These are phyloP conservation scores for Aporophyla nigra DNA, from an alignment of 2,888 invertebrate species.

Conservation along the genomic window DNA sequence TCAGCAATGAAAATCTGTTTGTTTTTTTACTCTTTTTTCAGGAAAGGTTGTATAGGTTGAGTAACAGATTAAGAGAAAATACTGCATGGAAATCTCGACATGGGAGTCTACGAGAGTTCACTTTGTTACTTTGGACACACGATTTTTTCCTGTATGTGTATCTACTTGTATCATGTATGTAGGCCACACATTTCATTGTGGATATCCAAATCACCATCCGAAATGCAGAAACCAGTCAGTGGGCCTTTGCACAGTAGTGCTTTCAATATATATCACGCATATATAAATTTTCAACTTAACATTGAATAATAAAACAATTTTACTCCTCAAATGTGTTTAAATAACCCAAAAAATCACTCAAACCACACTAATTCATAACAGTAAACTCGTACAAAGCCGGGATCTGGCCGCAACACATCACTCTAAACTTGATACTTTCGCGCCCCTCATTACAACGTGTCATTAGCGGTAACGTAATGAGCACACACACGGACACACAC, in stretches of 20 bases:
- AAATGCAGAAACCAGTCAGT: background rate
- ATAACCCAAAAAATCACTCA: constrained; percentile 43
- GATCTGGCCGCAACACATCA: constrained; percentile 56
- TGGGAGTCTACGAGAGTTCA: background rate
- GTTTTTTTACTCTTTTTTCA: constrained; percentile 20
- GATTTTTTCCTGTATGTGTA: no score
- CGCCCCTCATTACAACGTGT: constrained; percentile 60
- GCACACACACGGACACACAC: constrained; percentile 12
- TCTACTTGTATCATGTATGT: no score
- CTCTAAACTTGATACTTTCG: constrained; percentile 65
- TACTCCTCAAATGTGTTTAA: background rate
- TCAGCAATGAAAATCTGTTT: constrained; percentile 21
- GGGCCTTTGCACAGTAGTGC: background rate
- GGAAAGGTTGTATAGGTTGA: constrained; percentile 4
- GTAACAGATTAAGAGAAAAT: background rate
- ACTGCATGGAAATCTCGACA: background rate
- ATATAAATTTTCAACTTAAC: background rate
- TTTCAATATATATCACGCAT: background rate
- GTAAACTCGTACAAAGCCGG: constrained; percentile 37
- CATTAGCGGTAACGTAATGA: constrained; percentile 65
- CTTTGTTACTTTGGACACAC: background rate
- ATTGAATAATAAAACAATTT: constrained; percentile 1
- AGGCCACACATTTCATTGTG: background rate
- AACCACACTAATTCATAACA: constrained; percentile 51
- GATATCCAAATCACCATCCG: background rate